Conservation (phyloP, 2,888 invertebrate species). For the Hypomecis punctinalis region DNA sequence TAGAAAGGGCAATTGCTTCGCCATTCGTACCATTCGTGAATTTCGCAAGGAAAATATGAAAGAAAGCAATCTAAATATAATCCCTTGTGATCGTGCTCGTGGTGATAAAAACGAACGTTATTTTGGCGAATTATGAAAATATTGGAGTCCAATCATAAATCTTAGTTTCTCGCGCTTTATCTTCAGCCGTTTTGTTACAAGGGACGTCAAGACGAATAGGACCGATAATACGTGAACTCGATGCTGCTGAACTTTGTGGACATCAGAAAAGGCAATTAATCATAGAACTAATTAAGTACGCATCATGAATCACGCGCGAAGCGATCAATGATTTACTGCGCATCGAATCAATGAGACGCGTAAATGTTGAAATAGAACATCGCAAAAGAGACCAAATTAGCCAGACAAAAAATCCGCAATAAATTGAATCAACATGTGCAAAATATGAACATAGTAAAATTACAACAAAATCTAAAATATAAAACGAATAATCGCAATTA, state of each 20-base stretch:
- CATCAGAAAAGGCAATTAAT: slow-evolving; percentile 19
- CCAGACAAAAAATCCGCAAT: neutral
- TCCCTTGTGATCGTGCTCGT: neutral
- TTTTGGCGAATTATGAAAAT: neutral
- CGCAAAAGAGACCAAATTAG: no score
- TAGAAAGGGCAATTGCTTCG: slow-evolving; percentile 3
- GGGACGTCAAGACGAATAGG: slow-evolving; percentile 6
- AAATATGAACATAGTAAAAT: neutral
- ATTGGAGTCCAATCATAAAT: slow-evolving; percentile 10
- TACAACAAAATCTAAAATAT: neutral
- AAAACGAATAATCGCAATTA: neutral
- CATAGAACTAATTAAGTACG: slow-evolving; percentile 13
- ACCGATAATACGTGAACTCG: slow-evolving; percentile 22
- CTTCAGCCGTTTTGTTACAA: neutral
- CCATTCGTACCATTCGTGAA: slow-evolving; percentile 21
- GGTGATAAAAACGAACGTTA: neutral
- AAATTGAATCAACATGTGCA: neutral
- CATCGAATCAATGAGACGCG: neutral
- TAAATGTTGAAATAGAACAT: neutral
- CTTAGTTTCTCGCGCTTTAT: neutral
- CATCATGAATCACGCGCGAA: slow-evolving; percentile 5
- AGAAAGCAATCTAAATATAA: slow-evolving; percentile 1
- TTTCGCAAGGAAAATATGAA: neutral
- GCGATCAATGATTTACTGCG: slow-evolving; percentile 3
- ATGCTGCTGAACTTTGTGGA: slow-evolving; percentile 22